Evolutionary conservation across 2,888 invertebrate species (phyloP), one percentile per base, ranked within the genome.

Genomic region (Cremastinae sp.): DNA sequence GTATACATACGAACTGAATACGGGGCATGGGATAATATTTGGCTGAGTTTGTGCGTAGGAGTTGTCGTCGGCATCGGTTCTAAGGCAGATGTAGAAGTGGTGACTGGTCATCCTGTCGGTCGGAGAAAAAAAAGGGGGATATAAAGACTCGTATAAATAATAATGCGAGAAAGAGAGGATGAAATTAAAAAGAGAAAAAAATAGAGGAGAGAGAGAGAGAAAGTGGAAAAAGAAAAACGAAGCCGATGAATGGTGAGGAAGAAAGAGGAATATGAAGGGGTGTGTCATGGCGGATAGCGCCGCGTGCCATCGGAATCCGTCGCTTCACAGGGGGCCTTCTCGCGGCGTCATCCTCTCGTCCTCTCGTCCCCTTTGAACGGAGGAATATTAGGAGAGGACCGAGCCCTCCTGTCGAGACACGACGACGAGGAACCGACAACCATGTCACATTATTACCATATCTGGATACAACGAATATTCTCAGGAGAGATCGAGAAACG

Each of bases 341-440:
- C 53, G 20, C 68, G 72, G 68, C 74, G 68, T 69, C 62, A 70
- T 65, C 64, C 45, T 28, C 28, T 45, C 43, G 51, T 47, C 68
- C 43, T 51, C 58, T 20, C 51, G 58, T 53, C 39, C 18, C 55
- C 83, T 79, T 86, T 85, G 85, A 87, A 87, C 85, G 84, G 87
- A 83, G 35, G 39, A 28, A 45, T 12, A 28, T 8, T 28, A 14
- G 45, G 45, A 59, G 28, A 22, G 45, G 45, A 8, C 3, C 14
- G 51, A 53, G 69, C 59, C 88, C 89, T 88, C 89, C 89, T 81
- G 88, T 85, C 82, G 89, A 79, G 89, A 87, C 81, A 83, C 86
- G 88, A 88, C 88, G 88, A 88, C 88, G 87, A 86, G 88, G 86
- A 85, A 88, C 87, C 88, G 87, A 88, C 88, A 88, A 88, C 88